These are phyloP conservation scores for Hydrolagus colliei DNA, from an alignment of 2,797 vertebrate genomes.

Conservation along the genomic window DNA sequence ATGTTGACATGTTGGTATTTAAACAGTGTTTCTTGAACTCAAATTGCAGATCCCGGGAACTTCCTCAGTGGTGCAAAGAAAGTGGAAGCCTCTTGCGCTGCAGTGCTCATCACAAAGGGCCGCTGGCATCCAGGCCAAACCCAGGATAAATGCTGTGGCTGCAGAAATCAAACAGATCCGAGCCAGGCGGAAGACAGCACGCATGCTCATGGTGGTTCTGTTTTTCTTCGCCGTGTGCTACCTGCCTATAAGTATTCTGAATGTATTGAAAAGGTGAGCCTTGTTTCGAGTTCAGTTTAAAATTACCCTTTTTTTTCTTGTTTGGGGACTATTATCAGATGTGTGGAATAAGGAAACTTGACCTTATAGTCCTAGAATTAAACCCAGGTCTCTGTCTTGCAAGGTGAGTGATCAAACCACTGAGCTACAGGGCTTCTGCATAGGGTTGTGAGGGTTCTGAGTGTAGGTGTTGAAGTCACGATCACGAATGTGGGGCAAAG, in stretches of 20 bases:
- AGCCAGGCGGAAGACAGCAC: conserved; percentile 83
- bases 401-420: no score
- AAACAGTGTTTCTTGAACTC: background rate
- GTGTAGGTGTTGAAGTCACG: no score
- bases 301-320: background rate
- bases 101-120: conserved; percentile 60
- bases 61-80: conserved; percentile 80
- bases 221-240: conserved; percentile 91
- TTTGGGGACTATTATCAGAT: no score
- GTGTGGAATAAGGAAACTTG: no score
- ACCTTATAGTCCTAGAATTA: no score
- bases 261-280: conserved; percentile 86
- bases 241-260: conserved; percentile 90
- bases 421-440: no score
- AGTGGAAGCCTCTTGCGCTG: conserved; percentile 65
- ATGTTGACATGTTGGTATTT: background rate
- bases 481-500: no score
- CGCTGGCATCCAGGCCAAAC: conserved; percentile 59
- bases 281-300: no score
- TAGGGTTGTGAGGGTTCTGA: no score
- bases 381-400: no score
- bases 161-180: conserved; percentile 91
- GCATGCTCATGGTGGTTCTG: conserved; percentile 92
- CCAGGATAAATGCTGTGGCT: conserved; percentile 68
- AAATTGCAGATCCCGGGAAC: conserved; percentile 80